Base-by-base conservation (phyloP, 2,888 invertebrate genomes). In the Crioceris asparagi region DNA sequence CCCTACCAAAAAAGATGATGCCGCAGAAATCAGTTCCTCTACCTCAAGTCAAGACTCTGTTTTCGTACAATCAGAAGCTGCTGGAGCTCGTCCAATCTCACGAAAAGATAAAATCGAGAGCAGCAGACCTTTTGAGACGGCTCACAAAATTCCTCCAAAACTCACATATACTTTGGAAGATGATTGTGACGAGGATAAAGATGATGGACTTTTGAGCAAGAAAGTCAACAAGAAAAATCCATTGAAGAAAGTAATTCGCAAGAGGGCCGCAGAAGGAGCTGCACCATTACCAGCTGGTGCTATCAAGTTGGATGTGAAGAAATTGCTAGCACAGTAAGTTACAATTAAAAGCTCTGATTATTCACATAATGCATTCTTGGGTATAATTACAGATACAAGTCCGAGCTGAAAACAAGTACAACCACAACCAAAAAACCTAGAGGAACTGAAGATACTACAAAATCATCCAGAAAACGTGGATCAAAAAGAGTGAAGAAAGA, bases 11-110 rank as follows among this genome's bases (percentile, higher is more conserved):
- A 37, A 56, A 26, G 74, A 75, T 49, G 72, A 75, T 17, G 23
- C 76, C n/a, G n/a, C n/a, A n/a, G n/a, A n/a, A n/a, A n/a, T n/a
- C n/a, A n/a, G n/a, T n/a, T n/a, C n/a, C n/a, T n/a, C n/a, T n/a
- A n/a, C n/a, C n/a, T n/a, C 74, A 12, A 77, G 77, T 16, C 72
- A 79, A 52, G 77, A 79, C 57, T 79, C 74, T 58, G 79, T 79
- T 29, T 68, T 74, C 51, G 73, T 79, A 38, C 75, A 75, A 50
- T 60, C 64, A 12, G 57, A 63, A 14, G 53, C 49, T 12, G 48
- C 56, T 4, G 61, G 59, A 16, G 58, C 62, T 1, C 54, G 56
- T 21, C 59, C 63, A 10, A 57, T 63, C 15, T 41, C 54, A 3
- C 51, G 62, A 29, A 63, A 65, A 48, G 60, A 59, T 35, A 59